A percentile compares a stretch with the other conserved stretches of the same genome.
These are phyloP conservation scores for Liasis olivaceus DNA, from an alignment of 2,797 vertebrate species.

Conservation along the genomic window DNA sequence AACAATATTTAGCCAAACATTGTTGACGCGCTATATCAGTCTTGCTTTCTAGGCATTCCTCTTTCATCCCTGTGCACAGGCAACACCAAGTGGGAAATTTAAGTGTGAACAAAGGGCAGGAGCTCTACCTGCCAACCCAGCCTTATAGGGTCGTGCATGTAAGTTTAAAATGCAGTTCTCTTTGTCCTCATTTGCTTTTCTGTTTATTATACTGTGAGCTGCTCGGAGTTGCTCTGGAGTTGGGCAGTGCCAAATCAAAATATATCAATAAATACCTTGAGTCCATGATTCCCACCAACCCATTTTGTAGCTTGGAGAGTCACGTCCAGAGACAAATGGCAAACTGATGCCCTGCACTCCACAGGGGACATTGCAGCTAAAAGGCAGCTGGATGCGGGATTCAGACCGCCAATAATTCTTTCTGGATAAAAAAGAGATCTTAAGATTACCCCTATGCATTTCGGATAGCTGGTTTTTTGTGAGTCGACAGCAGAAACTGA, in stretches of 20 bases:
- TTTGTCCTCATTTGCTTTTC: neutral
- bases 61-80: neutral
- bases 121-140: neutral
- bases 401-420: too few species aligned
- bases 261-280: neutral
- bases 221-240: neutral
- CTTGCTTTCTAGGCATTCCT: conserved; percentile 28
- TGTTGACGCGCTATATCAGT: conserved; percentile 27
- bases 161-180: too few species aligned
- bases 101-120: neutral
- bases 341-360: too few species aligned
- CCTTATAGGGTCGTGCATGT: neutral
- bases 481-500: too few species aligned
- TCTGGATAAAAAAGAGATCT: too few species aligned
- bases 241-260: neutral
- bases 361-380: too few species aligned
- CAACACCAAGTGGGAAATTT: neutral
- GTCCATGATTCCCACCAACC: neutral
- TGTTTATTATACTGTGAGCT: neutral
- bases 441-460: too few species aligned
- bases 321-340: too few species aligned
- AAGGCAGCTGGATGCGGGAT: too few species aligned
- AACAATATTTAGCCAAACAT: conserved; percentile 28
- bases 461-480: too few species aligned
- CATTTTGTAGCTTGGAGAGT: too few species aligned